phyloP scores from a whole-genome alignment of 2,113 vertebrate genomes.

The Gymnarchus niloticus region DNA sequence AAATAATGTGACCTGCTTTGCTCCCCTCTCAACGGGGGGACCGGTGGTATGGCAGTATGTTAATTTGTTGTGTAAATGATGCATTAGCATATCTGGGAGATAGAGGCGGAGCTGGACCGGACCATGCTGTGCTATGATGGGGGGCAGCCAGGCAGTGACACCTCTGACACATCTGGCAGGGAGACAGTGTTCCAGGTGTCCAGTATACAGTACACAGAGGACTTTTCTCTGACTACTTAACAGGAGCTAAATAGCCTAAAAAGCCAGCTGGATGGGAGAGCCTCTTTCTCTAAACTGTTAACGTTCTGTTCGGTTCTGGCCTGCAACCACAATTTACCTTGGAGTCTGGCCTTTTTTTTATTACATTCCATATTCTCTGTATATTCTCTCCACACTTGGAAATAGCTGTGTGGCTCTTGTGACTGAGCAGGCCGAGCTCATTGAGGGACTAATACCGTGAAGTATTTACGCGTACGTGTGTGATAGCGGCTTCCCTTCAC shows the following conservation, averaged over 20 bases:
- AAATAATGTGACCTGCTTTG: not conserved
- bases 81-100: slow-evolving; percentile 20
- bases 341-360: not conserved
- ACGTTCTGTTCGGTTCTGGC: not conserved
- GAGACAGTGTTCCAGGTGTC: not conserved
- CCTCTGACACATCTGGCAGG: not conserved
- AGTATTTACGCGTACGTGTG: not conserved
- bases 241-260: not conserved
- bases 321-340: not conserved
- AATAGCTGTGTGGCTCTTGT: not conserved
- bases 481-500: slow-evolving; percentile 27
- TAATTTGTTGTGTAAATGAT: slow-evolving; percentile 26
- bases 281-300: not conserved
- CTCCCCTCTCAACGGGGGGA: not conserved
- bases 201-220: not conserved
- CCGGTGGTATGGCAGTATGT: slow-evolving; percentile 9
- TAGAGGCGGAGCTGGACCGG: not conserved
- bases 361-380: not conserved
- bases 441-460: not conserved
- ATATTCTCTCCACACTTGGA: not conserved
- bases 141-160: not conserved
- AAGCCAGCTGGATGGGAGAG: not conserved
- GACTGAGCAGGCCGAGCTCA: not conserved
- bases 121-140: not conserved
- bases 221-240: not conserved